Evolutionary conservation across 2,113 vertebrate species (phyloP).

Genomic region (Pachycephala philippinensis): DNA sequence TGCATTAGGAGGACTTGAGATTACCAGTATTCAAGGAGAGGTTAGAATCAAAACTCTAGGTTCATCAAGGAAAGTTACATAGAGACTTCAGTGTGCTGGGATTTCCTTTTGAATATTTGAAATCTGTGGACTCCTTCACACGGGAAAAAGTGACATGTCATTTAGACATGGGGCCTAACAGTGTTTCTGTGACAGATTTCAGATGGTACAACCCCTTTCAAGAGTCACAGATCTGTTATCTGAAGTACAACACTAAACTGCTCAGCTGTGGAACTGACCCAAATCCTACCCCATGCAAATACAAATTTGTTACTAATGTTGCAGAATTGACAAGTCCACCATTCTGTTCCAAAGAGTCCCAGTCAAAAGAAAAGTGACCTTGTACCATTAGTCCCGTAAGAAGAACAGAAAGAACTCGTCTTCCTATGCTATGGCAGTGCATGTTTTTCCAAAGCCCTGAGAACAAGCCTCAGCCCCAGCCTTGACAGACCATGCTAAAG

Average conservation of each 20-base stretch:
- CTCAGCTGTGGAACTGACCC: not conserved
- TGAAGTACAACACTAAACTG: not conserved
- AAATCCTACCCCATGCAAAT: not conserved
- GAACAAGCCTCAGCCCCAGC: not conserved
- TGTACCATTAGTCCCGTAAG: not conserved
- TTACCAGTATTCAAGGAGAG: not conserved
- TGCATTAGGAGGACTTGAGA: not conserved
- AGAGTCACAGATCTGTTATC: not conserved
- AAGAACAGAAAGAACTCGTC: not conserved
- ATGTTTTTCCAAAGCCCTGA: rapidly evolving
- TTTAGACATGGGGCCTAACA: not conserved
- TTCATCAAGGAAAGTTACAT: not conserved
- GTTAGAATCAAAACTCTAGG: not conserved
- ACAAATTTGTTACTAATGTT: not conserved
- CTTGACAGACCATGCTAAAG: not conserved
- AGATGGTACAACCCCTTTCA: not conserved
- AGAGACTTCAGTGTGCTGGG: not conserved
- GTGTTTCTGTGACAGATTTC: not conserved
- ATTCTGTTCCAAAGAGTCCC: not conserved
- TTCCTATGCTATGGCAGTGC: not conserved
- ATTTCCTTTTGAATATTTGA: not conserved
- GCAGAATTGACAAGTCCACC: not conserved
- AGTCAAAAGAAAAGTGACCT: not conserved
- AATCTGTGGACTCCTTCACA: not conserved
- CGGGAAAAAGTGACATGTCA: not conserved